Base-by-base conservation (phyloP, 1,140 invertebrate genomes). In the Hylyphantes graminicola region DNA sequence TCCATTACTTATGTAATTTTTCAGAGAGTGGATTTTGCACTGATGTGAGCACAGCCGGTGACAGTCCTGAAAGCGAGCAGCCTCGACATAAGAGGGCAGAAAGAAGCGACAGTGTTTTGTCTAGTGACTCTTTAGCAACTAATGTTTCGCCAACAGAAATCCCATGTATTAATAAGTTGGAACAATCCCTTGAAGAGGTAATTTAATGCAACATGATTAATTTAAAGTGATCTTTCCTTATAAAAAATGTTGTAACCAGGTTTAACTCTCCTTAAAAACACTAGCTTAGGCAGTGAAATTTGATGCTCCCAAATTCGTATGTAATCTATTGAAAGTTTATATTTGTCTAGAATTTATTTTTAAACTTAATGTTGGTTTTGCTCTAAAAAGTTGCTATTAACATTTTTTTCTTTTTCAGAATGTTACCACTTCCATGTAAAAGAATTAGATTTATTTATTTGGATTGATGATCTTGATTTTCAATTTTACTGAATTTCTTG, bases 1-100 rank as follows among this genome's bases (percentile, higher is more conserved):
- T 68, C 21, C 12, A n/a, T 11, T 19, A 53, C 51, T 64, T 64
- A 10, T 77, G 5, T 74, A 48, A 35, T 53, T 35, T 79, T 77
- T 0, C 17, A 86, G 85, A 86, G 21, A 86, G 85, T 80, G 85
- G 85, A 9, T 83, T 86, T 51, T 86, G 65, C 50, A 86, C 85
- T 17, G 85, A 86, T 73, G 65, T 61, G 5, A 86, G 85, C 35
- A 78, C 65, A 11, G 82, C 80, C 35, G 75, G 80, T 7, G 85
- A 86, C 48, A 75, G 64, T 80, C 80, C 79, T 13, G 85, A 85
- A 63, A 70, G 48, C 61, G 85, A 85, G 13, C 61, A 54, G 13
- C 61, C 61, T 61, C 72, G 72, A 35, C 78, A 85, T 48, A 85
- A 85, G 19, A n/a, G 80, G 78, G 80, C 85, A 48, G 85, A 86